Percentiles rank a stretch among this genome's conserved stretches.
These are phyloP conservation scores for Rhopalosiphum nymphaeae DNA, from an alignment of 2,888 invertebrate genomes.

Conservation along the genomic window DNA sequence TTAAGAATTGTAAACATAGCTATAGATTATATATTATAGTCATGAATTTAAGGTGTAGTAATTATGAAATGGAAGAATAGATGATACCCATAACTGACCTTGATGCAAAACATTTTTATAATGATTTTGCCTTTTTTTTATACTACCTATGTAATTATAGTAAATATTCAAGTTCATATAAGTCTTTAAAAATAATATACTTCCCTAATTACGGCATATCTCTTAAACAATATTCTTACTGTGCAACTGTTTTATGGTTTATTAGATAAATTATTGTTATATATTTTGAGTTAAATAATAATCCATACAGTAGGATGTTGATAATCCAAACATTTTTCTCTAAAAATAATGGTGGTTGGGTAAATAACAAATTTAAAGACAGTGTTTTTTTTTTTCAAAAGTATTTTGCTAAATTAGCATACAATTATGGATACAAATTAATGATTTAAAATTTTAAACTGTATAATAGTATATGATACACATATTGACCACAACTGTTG, in stretches of 20 bases:
- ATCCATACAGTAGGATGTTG: not conserved
- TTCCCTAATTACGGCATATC: not conserved
- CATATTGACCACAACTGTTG: too few relatives aligned
- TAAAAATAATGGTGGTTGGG: not conserved
- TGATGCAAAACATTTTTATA: not conserved
- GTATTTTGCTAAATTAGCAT: not conserved
- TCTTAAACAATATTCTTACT: not conserved
- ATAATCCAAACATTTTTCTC: not conserved
- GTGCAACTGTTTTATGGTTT: not conserved
- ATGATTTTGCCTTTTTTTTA: not conserved
- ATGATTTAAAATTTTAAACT: too few relatives aligned
- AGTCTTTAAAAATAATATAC: not conserved
- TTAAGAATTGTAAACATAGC: not conserved
- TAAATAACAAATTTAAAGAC: not conserved
- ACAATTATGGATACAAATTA: not conserved
- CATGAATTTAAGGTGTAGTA: not conserved
- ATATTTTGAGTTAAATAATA: not conserved
- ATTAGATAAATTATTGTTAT: not conserved
- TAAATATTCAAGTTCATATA: not conserved
- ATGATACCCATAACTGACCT: not conserved
- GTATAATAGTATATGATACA: not conserved
- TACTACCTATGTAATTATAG: not conserved
- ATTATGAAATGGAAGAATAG: not conserved
- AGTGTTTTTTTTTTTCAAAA: not conserved
- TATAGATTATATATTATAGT: not conserved